Evolutionary conservation across 1,140 invertebrate species (phyloP), one percentile per base, ranked within the genome.

Genomic region (Monochamus saltuarius): DNA sequence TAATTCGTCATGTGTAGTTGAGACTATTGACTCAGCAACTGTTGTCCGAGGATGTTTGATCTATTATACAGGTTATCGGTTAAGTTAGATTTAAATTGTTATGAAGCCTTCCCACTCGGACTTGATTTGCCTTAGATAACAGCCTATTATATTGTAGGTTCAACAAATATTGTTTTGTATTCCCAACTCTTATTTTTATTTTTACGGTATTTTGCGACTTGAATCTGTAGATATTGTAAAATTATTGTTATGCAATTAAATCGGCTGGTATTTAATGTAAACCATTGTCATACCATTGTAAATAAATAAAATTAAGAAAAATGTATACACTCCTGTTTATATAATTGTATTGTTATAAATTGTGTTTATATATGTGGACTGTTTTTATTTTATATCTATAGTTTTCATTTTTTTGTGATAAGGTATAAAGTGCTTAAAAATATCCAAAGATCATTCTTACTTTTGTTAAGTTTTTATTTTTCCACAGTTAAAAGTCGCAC

Each of bases 201-300:
- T 13, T 56, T 56, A 34, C 36, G 34, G n/a, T 43, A 43, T 45
- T 13, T 45, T 45, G 34, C 22, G 43, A 56, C 53, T 56, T 45
- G 43, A 56, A 56, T 42, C 43, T 56, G 40, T 56, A 56, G 53
- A 56, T 56, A 56, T 55, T 56, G 53, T 56, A 56, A 56, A 56
- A 56, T 56, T 42, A 56, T 56, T 56, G 53, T 56, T 56, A 56
- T 56, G 53, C 53, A 56, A 56, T 40, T 19, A 45, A 56, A 56
- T 29, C 17, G 53, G 53, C 53, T 56, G 53, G 45, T 56, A 56
- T 56, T 56, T 46, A 46, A 56, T 16, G 53, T 56, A 35, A 56
- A 56, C 53, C 7, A 29, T 45, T 35, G 53, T 56, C 53, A 45
- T 56, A 56, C 53, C 53, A 45, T 56, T 56, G 53, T 56, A 56